Evolutionary conservation across 2,888 invertebrate species (phyloP), one percentile per base, ranked within the genome.

Genomic region (Cephus nigrinus): DNA sequence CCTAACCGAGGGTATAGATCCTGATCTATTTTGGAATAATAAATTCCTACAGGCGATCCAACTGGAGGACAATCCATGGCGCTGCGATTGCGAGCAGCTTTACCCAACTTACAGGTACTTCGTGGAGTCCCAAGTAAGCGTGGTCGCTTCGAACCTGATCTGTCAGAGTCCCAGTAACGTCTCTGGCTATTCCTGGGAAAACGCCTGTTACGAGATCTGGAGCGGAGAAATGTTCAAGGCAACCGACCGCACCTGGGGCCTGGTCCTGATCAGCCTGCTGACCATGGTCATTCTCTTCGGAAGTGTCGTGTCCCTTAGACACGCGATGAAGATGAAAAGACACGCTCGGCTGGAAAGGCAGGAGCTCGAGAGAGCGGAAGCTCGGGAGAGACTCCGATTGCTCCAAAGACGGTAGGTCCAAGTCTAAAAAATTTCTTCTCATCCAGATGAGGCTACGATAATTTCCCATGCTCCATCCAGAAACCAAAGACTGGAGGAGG

Each of bases 31-130:
- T 86, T 92, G 93, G 0, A 92, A 92, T 3, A 95, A 95, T 89
- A 91, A 92, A 12, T 93, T 93, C 81, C 90, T 95, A 73, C 92
- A 93, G 80, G 92, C 92, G 76, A 89, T 96, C n/a, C 93, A 93
- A 86, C 88, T 96, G 73, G 93, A 93, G 30, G 95, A 96, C 85
- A 96, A 96, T 89, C 95, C 95, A 82, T 96, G 96, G 96, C 93
- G 94, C 80, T 96, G 96, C 88, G 94, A 95, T 81, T 96, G 96
- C 85, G 83, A 85, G 0, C 92, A 94, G 33, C 93, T 96, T 88
- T 92, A 93, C 77, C 92, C 93, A 12, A 94, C 95, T 86, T 95
- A 94, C 83, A 93, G 93, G 79, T 95, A 92, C 87, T 86, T 96
- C 23, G 94, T 93, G 1, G 88, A 93, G 31, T 92, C 93, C 80